Conservation (phyloP, 2,888 invertebrate species). For the Cantharis rustica region DNA sequence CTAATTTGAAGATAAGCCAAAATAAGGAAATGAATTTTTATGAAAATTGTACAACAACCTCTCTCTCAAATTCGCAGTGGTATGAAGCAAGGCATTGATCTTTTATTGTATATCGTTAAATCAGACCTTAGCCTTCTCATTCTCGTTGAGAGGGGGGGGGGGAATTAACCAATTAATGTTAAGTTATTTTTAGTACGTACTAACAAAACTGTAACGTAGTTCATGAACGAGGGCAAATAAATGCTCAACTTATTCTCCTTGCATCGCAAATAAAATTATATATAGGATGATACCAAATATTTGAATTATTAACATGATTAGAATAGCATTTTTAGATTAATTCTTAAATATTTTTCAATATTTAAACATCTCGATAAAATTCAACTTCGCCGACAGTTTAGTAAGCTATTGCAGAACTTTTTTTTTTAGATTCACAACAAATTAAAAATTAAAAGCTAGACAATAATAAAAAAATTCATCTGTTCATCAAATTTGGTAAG, state of each 20-base stretch:
- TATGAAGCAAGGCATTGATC: background rate
- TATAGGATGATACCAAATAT: background rate
- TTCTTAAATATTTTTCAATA: too few relatives aligned
- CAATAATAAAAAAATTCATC: too few relatives aligned
- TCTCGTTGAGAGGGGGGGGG: background rate
- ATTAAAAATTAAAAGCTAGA: too few relatives aligned
- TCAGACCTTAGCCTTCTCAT: background rate
- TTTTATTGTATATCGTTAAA: background rate
- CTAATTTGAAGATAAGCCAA: background rate
- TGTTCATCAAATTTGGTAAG: too few relatives aligned
- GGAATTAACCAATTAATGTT: background rate
- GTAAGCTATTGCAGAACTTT: too few relatives aligned
- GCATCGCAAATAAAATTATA: background rate
- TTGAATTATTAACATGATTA: too few relatives aligned
- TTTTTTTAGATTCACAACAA: too few relatives aligned
- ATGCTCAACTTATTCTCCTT: background rate
- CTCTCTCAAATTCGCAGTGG: background rate
- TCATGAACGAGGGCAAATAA: background rate
- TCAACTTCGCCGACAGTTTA: too few relatives aligned
- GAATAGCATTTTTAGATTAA: too few relatives aligned
- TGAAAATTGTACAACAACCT: background rate
- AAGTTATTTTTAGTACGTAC: background rate
- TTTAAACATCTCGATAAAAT: too few relatives aligned
- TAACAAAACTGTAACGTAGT: background rate
- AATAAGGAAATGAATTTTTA: background rate